These are phyloP conservation scores for Luidia sarsii DNA, from an alignment of 53 echinoderm and acorn worm species.

Conservation along the genomic window DNA sequence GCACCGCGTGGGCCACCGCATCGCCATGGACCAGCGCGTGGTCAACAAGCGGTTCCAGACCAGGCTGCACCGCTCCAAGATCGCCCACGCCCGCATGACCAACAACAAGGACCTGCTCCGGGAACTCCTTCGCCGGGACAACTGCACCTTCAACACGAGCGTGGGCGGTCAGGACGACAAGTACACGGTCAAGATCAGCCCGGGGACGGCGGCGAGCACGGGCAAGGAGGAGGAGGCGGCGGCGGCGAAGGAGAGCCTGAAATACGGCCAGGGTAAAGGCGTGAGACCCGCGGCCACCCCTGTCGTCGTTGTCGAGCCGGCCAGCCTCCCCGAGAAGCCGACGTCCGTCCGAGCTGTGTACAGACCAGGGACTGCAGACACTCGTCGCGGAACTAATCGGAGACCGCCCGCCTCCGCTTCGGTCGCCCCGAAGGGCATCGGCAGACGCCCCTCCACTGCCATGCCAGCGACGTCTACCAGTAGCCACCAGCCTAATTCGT, in stretches of 20 bases:
- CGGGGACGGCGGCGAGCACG: not conserved
- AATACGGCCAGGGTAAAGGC: slow-evolving; percentile 28
- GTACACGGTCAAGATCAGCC: slow-evolving; percentile 19
- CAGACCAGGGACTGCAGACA: not conserved
- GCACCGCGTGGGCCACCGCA: slow-evolving; percentile 80
- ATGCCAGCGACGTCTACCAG: not conserved
- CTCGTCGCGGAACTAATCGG: not conserved
- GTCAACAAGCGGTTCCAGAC: slow-evolving; percentile 83
- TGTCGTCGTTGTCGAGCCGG: slow-evolving; percentile 36
- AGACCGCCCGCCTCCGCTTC: slow-evolving; percentile 25
- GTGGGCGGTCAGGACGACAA: slow-evolving; percentile 61
- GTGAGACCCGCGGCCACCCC: slow-evolving; percentile 33
- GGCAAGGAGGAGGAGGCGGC: not conserved
- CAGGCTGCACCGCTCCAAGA: slow-evolving; percentile 78
- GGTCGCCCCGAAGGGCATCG: slow-evolving; percentile 4
- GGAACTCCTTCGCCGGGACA: slow-evolving; percentile 74
- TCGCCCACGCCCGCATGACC: slow-evolving; percentile 93
- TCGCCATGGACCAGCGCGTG: slow-evolving; percentile 84
- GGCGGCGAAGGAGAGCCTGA: not conserved
- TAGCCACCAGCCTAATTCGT: no score
- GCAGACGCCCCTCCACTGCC: slow-evolving; percentile 1
- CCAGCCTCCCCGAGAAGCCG: not conserved
- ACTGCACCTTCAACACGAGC: slow-evolving; percentile 63
- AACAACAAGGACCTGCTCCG: slow-evolving; percentile 80
- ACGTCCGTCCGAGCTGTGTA: not conserved